Percentiles rank a stretch among this genome's conserved stretches.
Evolutionary conservation across 2,888 invertebrate species (phyloP).

Genomic region (Stramonita haemastoma): DNA sequence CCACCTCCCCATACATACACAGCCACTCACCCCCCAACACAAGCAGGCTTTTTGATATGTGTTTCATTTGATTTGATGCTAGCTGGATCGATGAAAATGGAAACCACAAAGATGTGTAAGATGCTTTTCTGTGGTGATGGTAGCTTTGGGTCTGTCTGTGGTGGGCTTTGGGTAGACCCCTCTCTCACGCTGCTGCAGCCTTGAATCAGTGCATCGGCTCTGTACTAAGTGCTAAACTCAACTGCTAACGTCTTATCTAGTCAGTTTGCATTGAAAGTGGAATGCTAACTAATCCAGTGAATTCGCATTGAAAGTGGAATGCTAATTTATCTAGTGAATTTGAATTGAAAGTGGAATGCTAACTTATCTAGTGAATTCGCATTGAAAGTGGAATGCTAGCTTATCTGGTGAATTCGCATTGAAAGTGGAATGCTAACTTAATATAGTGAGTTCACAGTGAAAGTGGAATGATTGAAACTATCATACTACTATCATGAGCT

Average conservation of each 20-base stretch:
- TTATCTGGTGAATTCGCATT: neutral
- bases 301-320: neutral
- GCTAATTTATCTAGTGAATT: neutral
- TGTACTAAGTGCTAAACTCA: neutral
- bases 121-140: constrained; percentile 23
- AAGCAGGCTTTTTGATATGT: neutral
- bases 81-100: neutral
- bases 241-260: neutral
- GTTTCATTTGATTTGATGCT: constrained; percentile 7
- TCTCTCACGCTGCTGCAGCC: neutral
- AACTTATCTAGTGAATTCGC: too few relatives aligned
- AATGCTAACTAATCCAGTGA: neutral
- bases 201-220: too few relatives aligned
- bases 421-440: too few relatives aligned
- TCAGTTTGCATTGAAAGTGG: neutral
- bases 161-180: constrained; percentile 11
- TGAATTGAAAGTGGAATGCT: too few relatives aligned
- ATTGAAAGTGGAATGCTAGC: too few relatives aligned
- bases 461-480: too few relatives aligned
- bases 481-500: too few relatives aligned
- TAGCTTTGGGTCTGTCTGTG: constrained; percentile 16
- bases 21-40: too few relatives aligned
- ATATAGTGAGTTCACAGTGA: too few relatives aligned
- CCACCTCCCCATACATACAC: too few relatives aligned
- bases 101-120: constrained; percentile 1